These are phyloP conservation scores for Trachelus troglodyta DNA, from an alignment of 2,888 invertebrate genomes.

Conservation along the genomic window DNA sequence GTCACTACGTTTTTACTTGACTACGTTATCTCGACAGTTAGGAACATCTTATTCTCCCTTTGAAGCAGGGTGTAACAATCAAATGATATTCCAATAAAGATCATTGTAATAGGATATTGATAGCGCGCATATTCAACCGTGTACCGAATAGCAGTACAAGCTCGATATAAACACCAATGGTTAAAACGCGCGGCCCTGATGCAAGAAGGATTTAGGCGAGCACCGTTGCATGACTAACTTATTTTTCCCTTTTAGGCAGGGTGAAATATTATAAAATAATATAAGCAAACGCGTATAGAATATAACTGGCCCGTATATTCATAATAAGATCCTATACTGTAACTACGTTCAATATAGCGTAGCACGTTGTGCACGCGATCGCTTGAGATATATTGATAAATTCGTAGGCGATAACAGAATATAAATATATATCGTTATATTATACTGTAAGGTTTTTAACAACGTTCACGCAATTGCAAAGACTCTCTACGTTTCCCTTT, in stretches of 20 bases:
- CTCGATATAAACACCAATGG: neutral
- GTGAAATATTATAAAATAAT: constrained; percentile 41
- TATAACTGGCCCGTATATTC: constrained; percentile 42
- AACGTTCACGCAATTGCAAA: constrained; percentile 47
- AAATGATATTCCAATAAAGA: constrained; percentile 49
- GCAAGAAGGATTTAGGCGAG: constrained; percentile 48
- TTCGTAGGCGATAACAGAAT: neutral
- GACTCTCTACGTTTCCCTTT: constrained; percentile 61
- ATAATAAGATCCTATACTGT: neutral
- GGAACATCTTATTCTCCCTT: constrained; percentile 51
- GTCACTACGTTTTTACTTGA: neutral
- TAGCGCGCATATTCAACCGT: neutral
- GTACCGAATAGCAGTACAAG: neutral
- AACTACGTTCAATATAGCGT: neutral
- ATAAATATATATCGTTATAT: constrained; percentile 5
- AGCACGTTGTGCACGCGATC: neutral
- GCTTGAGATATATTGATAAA: neutral
- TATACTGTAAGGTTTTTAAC: constrained; percentile 20
- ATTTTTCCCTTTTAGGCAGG: constrained; percentile 55
- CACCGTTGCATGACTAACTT: constrained; percentile 56
- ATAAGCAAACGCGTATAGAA: constrained; percentile 28
- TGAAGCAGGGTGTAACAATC: constrained; percentile 55
- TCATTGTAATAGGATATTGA: constrained; percentile 33
- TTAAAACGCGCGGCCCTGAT: constrained; percentile 35
- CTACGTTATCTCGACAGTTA: constrained; percentile 30